phyloP scores from a whole-genome alignment of 2,113 vertebrate genomes.

The Sorex araneus region DNA sequence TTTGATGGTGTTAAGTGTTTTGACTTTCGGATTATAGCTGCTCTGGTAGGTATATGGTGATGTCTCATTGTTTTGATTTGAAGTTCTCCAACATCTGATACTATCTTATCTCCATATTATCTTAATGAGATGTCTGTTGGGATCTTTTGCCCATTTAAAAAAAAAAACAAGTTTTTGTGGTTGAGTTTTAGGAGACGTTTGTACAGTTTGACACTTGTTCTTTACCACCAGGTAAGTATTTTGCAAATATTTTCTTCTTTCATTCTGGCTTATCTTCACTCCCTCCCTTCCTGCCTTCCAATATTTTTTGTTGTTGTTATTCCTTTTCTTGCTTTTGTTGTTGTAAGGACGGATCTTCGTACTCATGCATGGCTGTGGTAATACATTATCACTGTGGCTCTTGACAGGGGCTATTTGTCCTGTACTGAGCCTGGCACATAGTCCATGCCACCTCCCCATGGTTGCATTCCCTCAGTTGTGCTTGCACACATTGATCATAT shows the following conservation, averaged over 20 bases:
- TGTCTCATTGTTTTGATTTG: conserved; percentile 3
- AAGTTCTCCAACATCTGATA: background rate
- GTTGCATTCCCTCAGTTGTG: no score
- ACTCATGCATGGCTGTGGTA: no score
- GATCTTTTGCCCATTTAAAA: background rate
- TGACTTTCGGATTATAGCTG: background rate
- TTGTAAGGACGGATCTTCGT: no score
- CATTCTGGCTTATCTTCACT: background rate
- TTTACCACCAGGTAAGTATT: conserved; percentile 35
- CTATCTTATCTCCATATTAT: background rate
- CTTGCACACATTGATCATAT: no score
- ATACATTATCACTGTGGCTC: no score
- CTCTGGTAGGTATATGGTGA: background rate
- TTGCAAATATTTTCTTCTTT: background rate
- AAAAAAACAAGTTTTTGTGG: background rate
- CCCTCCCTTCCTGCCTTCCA: no score
- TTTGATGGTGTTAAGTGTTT: background rate
- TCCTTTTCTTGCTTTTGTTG: no score
- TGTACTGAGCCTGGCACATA: no score
- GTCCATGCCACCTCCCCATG: no score
- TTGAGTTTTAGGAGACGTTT: background rate
- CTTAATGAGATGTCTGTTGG: background rate
- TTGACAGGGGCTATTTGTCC: no score
- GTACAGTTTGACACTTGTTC: background rate
- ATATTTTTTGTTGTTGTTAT: no score